These are phyloP conservation scores for Acanthis flammea DNA, from an alignment of 2,797 vertebrate species.

Conservation along the genomic window DNA sequence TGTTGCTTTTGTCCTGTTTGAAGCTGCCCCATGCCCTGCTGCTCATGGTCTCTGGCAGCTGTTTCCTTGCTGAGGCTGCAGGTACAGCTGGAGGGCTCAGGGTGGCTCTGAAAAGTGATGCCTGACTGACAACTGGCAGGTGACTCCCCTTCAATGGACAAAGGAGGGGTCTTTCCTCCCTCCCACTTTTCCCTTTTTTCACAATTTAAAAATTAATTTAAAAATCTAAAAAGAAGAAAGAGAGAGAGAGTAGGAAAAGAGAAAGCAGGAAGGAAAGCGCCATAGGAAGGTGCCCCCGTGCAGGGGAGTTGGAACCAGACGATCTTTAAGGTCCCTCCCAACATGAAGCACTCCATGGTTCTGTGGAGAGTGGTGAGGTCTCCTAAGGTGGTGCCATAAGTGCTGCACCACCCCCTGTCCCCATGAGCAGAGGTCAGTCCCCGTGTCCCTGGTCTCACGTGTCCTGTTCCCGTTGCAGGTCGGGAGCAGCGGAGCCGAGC, in stretches of 20 bases:
- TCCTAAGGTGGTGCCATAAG: background rate
- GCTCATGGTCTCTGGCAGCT: background rate
- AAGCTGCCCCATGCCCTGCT: background rate
- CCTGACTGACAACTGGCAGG: slow-evolving; percentile 79
- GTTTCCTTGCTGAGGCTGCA: background rate
- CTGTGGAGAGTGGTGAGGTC: accelerated
- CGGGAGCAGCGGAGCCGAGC: accelerated
- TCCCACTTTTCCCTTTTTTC: background rate
- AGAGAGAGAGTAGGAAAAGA: background rate
- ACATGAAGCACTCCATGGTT: background rate
- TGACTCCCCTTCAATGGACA: slow-evolving; percentile 76
- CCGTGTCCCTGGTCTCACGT: background rate
- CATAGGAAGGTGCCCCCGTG: background rate
- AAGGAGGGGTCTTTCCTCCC: background rate
- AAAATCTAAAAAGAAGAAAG: background rate
- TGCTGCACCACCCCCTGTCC: background rate
- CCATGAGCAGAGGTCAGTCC: no score
- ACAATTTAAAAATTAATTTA: background rate
- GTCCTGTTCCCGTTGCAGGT: slow-evolving; percentile 38
- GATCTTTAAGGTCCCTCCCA: background rate
- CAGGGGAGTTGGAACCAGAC: accelerated
- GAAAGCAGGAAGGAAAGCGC: background rate
- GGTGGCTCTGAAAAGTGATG: slow-evolving; percentile 69
- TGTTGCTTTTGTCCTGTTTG: slow-evolving; percentile 35
- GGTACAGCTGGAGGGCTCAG: slow-evolving; percentile 49